These are phyloP conservation scores for Apodemia duryi DNA, from an alignment of 2,888 invertebrate genomes.

Conservation along the genomic window DNA sequence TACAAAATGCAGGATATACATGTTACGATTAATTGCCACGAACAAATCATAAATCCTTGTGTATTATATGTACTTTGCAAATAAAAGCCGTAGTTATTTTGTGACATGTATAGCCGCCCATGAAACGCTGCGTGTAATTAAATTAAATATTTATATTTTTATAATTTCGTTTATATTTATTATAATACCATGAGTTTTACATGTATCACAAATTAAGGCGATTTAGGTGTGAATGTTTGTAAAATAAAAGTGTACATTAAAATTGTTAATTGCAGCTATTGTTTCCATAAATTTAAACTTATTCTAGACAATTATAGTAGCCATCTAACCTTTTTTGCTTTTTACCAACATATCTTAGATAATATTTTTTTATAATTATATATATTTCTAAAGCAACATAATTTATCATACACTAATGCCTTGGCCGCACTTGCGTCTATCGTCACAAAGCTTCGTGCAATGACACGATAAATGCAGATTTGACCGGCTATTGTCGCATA, in stretches of 20 bases:
- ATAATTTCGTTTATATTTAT: slow-evolving; percentile 19
- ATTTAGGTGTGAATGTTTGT: slow-evolving; percentile 2
- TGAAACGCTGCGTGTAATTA: not conserved
- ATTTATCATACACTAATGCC: not conserved
- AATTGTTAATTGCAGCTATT: slow-evolving; percentile 10
- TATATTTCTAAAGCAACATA: too few species aligned
- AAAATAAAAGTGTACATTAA: not conserved
- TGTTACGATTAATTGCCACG: not conserved
- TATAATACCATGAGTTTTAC: slow-evolving; percentile 17
- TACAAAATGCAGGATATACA: not conserved
- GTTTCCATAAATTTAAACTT: not conserved
- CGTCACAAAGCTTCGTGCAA: too few species aligned
- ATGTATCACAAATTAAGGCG: slow-evolving; percentile 8
- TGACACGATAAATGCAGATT: too few species aligned
- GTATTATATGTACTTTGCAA: not conserved
- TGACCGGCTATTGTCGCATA: too few species aligned
- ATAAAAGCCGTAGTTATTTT: not conserved
- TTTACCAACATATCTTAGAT: too few species aligned
- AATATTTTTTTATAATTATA: too few species aligned
- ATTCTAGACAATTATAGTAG: not conserved
- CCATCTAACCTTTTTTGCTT: not conserved
- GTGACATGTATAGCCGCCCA: too few species aligned
- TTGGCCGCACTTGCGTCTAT: too few species aligned
- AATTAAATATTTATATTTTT: slow-evolving; percentile 21
- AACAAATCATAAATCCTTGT: not conserved